These are phyloP conservation scores for Dastarcus helophoroides DNA, from an alignment of 2,888 invertebrate species.

Conservation along the genomic window DNA sequence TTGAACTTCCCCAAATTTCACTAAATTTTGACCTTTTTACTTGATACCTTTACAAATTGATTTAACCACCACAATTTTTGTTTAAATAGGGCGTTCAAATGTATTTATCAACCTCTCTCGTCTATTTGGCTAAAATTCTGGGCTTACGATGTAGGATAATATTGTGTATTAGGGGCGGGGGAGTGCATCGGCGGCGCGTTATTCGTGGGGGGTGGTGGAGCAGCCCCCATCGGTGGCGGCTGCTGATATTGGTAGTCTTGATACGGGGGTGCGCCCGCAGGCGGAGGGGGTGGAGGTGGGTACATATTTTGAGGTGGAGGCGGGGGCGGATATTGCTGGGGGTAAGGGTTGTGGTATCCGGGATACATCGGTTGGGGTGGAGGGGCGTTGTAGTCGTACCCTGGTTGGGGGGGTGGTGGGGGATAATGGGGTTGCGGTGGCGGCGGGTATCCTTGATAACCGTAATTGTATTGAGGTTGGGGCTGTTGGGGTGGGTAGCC, in stretches of 20 bases:
- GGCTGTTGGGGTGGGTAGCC: conserved; percentile 26
- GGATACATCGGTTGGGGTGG: conserved; percentile 23
- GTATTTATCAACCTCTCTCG: conserved; percentile 4
- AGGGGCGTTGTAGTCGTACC: conserved; percentile 16
- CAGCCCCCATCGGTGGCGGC: conserved; percentile 3
- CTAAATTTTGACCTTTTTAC: conserved; percentile 4
- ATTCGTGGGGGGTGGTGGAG: conserved; percentile 5
- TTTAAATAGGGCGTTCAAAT: conserved; percentile 3
- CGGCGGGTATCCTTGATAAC: conserved; percentile 30
- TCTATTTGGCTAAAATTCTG: conserved; percentile 2
- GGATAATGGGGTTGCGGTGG: conserved; percentile 26
- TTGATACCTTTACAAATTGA: not conserved
- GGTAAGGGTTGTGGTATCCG: conserved; percentile 25
- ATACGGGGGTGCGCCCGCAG: conserved; percentile 21
- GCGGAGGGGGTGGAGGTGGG: conserved; percentile 21
- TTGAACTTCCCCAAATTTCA: too few relatives aligned
- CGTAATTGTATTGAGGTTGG: conserved; percentile 24
- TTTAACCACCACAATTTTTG: conserved; percentile 5
- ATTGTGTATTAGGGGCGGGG: conserved; percentile 17
- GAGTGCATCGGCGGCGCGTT: conserved; percentile 3
- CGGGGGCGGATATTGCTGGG: conserved; percentile 28
- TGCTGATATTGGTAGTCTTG: conserved; percentile 29
- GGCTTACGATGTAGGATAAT: conserved; percentile 20
- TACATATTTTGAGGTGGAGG: conserved; percentile 25
- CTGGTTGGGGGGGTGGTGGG: conserved; percentile 20